Evolutionary conservation across 2,888 invertebrate species (phyloP).

Genomic region (Halictus ligatus): DNA sequence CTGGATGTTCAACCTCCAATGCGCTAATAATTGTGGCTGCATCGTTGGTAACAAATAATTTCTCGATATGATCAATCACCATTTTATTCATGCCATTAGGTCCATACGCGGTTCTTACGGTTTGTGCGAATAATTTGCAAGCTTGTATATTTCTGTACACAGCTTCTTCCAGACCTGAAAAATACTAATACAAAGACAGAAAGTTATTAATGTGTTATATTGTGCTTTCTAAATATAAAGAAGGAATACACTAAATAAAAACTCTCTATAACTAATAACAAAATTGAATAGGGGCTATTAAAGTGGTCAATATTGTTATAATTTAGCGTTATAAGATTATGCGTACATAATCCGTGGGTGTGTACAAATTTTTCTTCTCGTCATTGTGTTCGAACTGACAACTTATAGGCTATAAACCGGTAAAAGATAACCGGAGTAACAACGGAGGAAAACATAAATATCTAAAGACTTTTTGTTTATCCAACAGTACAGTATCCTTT

Average conservation of each 20-base stretch:
- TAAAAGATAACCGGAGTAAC: background rate
- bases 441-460: background rate
- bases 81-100: conserved; percentile 99
- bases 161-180: conserved; percentile 97
- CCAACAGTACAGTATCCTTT: background rate
- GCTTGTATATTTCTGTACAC: conserved; percentile 97
- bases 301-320: background rate
- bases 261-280: background rate
- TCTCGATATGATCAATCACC: conserved; percentile 99
- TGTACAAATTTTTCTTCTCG: background rate
- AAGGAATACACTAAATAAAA: background rate
- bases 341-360: background rate
- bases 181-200: conserved; percentile 71
- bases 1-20: conserved; percentile 98
- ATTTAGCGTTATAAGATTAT: background rate
- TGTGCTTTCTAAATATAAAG: background rate
- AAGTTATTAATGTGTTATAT: conserved; percentile 9
- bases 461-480: background rate
- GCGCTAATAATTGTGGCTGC: conserved; percentile 99
- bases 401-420: conserved; percentile 14
- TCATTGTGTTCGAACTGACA: conserved; percentile 23
- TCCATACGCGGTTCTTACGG: conserved; percentile 97
- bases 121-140: conserved; percentile 97
- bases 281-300: background rate
- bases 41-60: conserved; percentile 99